Conservation (phyloP, 2,888 invertebrate species). For the Dicyrtoma fusca region DNA sequence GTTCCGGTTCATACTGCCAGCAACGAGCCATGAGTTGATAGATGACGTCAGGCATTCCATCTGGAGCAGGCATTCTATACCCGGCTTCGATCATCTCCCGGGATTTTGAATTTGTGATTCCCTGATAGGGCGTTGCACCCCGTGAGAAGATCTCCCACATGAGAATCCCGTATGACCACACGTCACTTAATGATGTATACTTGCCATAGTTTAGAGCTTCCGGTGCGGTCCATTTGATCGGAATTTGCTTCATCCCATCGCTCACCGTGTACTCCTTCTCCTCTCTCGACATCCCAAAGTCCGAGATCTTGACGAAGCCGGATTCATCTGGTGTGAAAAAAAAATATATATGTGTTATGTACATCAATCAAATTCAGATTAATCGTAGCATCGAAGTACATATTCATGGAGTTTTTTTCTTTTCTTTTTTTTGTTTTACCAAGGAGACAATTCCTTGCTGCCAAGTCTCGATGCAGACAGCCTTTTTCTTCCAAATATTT, state of each 20-base stretch:
- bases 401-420: too few relatives aligned
- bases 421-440: slow-evolving; percentile 61
- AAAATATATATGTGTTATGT: too few relatives aligned
- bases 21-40: slow-evolving; percentile 89
- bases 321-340: slow-evolving; percentile 1
- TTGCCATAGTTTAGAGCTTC: slow-evolving; percentile 96
- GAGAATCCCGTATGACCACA: slow-evolving; percentile 95
- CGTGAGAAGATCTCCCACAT: slow-evolving; percentile 97
- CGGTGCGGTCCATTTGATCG: slow-evolving; percentile 98
- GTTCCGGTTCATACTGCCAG: slow-evolving; percentile 92
- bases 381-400: too few relatives aligned
- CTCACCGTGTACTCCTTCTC: slow-evolving; percentile 97
- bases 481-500: slow-evolving; percentile 92
- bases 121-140: slow-evolving; percentile 91
- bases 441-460: slow-evolving; percentile 90
- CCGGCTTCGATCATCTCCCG: slow-evolving; percentile 91
- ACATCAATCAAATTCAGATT: too few relatives aligned
- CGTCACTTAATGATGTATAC: slow-evolving; percentile 93
- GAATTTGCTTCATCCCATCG: slow-evolving; percentile 97
- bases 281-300: slow-evolving; percentile 97
- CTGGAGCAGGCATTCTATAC: slow-evolving; percentile 90
- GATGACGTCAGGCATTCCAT: slow-evolving; percentile 81
- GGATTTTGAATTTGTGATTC: slow-evolving; percentile 90
- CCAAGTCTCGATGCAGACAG: slow-evolving; percentile 94
- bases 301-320: slow-evolving; percentile 87